Conservation (phyloP, 2,113 vertebrate genomes). For the Colaptes auratus region DNA sequence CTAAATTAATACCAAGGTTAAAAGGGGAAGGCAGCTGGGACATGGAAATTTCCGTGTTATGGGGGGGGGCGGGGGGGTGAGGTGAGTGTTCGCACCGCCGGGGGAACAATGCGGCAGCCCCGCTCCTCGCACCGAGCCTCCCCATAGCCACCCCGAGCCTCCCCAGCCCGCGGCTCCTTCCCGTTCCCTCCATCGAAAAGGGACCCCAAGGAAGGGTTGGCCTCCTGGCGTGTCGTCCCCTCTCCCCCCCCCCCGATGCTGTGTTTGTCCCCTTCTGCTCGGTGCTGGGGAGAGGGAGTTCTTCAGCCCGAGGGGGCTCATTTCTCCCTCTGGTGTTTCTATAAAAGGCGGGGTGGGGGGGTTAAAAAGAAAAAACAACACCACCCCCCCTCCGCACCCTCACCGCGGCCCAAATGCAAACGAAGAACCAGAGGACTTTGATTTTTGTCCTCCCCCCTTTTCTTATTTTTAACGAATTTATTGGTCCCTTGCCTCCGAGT, state of each 20-base stretch:
- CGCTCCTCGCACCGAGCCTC: background rate
- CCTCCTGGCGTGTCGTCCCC: background rate
- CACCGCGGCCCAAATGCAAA: background rate
- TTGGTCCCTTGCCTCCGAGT: background rate
- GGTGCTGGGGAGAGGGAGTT: background rate
- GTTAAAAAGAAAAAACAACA: background rate
- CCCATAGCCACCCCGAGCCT: background rate
- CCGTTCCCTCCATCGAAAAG: background rate
- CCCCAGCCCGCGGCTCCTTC: background rate
- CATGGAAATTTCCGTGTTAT: constrained; percentile 40
- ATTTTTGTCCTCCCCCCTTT: background rate
- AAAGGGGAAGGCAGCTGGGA: constrained; percentile 47
- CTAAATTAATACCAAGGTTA: constrained; percentile 61
- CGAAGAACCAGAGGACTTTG: background rate
- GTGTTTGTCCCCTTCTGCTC: too few species aligned
- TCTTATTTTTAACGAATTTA: background rate
- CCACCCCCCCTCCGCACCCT: background rate
- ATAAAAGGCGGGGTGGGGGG: background rate
- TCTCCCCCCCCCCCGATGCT: too few species aligned
- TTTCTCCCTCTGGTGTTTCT: background rate
- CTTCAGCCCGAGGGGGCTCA: background rate
- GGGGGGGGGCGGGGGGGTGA: background rate
- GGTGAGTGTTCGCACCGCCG: background rate
- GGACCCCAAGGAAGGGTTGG: background rate
- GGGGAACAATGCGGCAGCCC: background rate